Conservation (phyloP, 2,113 vertebrate species). For the Bos taurus region DNA sequence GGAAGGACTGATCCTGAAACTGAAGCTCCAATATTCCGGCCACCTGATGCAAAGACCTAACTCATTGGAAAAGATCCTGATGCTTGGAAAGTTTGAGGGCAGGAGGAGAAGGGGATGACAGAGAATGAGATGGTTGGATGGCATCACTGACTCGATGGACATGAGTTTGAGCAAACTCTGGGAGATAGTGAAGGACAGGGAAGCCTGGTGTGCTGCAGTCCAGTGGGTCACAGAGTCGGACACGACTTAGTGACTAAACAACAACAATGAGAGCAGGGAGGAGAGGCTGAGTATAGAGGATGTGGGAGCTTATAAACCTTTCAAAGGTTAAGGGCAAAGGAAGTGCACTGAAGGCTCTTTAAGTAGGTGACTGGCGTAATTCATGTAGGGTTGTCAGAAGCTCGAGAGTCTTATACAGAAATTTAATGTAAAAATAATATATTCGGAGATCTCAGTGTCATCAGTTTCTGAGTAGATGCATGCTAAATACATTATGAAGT, state of each 20-base stretch:
- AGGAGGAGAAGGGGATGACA: background rate
- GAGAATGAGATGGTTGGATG: background rate
- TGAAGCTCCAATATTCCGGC: background rate
- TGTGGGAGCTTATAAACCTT: background rate
- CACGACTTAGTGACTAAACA: background rate
- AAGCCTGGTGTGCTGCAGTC: background rate
- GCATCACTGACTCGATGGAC: background rate
- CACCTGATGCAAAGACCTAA: background rate
- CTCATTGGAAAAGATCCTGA: background rate
- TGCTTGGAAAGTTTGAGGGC: background rate
- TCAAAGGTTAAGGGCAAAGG: background rate
- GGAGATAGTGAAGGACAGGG: background rate
- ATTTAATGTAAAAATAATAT: background rate
- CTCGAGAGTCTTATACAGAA: background rate
- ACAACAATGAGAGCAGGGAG: background rate
- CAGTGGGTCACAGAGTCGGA: background rate
- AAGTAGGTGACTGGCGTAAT: background rate
- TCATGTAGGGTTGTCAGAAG: background rate
- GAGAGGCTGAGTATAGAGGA: background rate
- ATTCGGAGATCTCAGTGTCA: background rate
- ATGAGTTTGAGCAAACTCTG: background rate
- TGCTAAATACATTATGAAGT: background rate
- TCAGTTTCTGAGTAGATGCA: background rate
- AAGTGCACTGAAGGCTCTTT: background rate
- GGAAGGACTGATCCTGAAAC: background rate